Evolutionary conservation across 1,140 invertebrate species (phyloP).

Genomic region (Papilio machaon): DNA sequence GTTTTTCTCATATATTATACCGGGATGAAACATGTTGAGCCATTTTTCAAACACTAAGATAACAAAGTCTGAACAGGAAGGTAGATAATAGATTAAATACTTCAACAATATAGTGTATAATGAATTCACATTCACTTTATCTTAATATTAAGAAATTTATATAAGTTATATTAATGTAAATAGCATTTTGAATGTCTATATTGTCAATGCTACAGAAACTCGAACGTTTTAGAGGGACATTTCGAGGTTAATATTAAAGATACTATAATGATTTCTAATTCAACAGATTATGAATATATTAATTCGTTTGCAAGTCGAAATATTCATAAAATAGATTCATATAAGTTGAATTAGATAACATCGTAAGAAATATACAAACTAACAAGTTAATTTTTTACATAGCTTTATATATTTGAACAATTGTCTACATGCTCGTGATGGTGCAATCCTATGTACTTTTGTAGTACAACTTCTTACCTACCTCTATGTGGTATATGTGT

Average conservation of each 20-base stretch:
- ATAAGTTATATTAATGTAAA: conserved; percentile 44
- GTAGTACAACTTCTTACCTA: conserved; percentile 62
- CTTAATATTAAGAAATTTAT: conserved; percentile 61
- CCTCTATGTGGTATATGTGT: conserved; percentile 62
- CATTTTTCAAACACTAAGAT: conserved; percentile 12
- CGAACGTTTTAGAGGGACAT: conserved; percentile 46
- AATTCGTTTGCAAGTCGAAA: neutral
- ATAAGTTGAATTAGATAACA: conserved; percentile 57
- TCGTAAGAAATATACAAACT: conserved; percentile 32
- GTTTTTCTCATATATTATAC: neutral
- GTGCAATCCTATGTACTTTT: conserved; percentile 70
- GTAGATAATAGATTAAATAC: conserved; percentile 19
- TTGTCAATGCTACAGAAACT: conserved; percentile 66
- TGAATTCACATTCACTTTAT: conserved; percentile 41
- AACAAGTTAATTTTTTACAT: conserved; percentile 47
- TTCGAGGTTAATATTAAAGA: conserved; percentile 47
- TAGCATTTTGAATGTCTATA: conserved; percentile 64
- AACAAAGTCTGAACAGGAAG: conserved; percentile 19
- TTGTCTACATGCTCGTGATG: conserved; percentile 77
- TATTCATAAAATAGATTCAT: conserved; percentile 39
- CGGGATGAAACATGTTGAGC: neutral
- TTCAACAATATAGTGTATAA: conserved; percentile 39
- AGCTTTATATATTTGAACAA: conserved; percentile 69
- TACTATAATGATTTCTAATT: conserved; percentile 27
- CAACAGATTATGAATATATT: conserved; percentile 1